These are phyloP conservation scores for Danionella dracula DNA, from an alignment of 2,797 vertebrate genomes.

Conservation along the genomic window DNA sequence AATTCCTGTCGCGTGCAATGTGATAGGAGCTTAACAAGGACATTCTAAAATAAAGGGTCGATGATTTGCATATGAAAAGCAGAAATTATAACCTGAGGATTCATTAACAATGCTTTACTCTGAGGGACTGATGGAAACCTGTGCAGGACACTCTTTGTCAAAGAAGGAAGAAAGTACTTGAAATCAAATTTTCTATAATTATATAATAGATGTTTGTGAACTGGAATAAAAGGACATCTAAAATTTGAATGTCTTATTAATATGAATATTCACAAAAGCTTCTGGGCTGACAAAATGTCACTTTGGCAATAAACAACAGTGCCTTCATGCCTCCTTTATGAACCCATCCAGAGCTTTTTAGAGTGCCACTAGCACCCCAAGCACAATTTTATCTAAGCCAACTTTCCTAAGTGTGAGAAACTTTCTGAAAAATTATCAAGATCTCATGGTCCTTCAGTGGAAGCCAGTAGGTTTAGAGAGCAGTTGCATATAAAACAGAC, in stretches of 20 bases:
- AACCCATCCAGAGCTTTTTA: neutral
- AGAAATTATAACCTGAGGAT: neutral
- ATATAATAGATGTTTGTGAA: neutral
- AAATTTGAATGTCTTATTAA: too few species aligned
- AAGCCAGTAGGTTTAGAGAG: conserved; percentile 40
- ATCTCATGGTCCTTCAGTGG: conserved; percentile 40
- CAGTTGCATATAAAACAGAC: conserved; percentile 47
- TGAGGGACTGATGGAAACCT: neutral
- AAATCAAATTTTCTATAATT: neutral
- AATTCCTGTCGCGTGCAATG: neutral
- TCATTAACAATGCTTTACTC: neutral
- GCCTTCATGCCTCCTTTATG: neutral
- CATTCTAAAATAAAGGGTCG: neutral
- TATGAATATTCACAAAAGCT: too few species aligned
- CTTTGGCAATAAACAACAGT: neutral
- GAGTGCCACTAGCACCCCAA: neutral
- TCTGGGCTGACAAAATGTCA: neutral
- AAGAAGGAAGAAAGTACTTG: neutral
- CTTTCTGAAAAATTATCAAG: conserved; percentile 33
- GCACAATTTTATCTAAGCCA: conserved; percentile 1
- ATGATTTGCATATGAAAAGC: conserved; percentile 4
- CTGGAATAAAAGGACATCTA: neutral
- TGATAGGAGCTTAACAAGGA: neutral
- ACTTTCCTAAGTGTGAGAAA: conserved; percentile 14
- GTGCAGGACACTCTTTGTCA: neutral